phyloP scores from a whole-genome alignment of 64 coral and sea anemone species.

The Stichodactyla helianthus region DNA sequence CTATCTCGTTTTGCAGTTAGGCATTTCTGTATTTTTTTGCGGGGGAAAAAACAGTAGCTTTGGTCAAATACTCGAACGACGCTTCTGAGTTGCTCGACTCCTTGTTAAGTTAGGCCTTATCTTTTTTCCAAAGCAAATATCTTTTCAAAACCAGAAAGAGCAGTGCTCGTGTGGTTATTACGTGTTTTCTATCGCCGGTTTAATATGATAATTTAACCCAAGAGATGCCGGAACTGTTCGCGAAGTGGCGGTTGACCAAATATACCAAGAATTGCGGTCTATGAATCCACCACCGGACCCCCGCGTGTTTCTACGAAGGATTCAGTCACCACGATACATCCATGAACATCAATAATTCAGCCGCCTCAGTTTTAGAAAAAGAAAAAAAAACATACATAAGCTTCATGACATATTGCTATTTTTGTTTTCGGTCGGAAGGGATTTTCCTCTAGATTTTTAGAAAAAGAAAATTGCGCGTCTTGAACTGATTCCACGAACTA shows the following conservation, averaged over 20 bases:
- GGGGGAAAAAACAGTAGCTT: not conserved
- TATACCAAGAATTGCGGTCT: not conserved
- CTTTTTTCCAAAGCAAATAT: not conserved
- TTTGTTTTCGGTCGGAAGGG: not conserved
- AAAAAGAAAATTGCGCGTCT: not conserved
- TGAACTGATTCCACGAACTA: not conserved
- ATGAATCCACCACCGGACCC: not conserved
- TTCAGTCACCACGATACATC: slow-evolving; percentile 12
- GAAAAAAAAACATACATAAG: not conserved
- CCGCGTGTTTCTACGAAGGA: slow-evolving; percentile 1
- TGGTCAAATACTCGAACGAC: not conserved
- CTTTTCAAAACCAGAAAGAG: not conserved
- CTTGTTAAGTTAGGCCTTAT: not conserved
- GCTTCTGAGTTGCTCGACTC: not conserved
- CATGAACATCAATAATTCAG: slow-evolving; percentile 7
- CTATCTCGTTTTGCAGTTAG: not conserved
- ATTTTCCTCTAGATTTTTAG: not conserved
- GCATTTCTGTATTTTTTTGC: not conserved
- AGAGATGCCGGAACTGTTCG: not conserved
- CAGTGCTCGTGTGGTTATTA: not conserved
- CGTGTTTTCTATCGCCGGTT: not conserved
- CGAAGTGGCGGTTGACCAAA: slow-evolving; percentile 10
- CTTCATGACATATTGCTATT: not conserved
- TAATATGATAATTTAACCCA: not conserved
- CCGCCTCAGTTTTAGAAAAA: not conserved